Percentiles rank a stretch among this genome's conserved stretches.
phyloP scores from a whole-genome alignment of 2,797 vertebrate species.

The Synaphobranchus kaupii region DNA sequence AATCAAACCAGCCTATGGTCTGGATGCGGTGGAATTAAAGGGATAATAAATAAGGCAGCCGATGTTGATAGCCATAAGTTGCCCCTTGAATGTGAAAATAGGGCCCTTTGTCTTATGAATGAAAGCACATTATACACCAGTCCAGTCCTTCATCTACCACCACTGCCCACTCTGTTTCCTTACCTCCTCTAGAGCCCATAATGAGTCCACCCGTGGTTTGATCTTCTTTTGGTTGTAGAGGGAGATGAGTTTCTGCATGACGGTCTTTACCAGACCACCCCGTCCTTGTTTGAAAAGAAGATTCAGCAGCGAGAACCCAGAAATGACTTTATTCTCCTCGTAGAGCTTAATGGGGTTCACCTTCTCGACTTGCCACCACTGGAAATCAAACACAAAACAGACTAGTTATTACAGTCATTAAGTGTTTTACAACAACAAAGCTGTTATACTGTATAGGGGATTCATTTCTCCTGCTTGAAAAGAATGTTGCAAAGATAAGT shows the following conservation, averaged over 20 bases:
- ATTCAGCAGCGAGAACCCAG: slow-evolving; percentile 95
- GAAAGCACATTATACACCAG: background rate
- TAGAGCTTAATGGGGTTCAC: slow-evolving; percentile 98
- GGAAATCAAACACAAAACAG: slow-evolving; percentile 39
- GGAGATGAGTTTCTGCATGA: slow-evolving; percentile 88
- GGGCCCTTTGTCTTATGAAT: too few relatives aligned
- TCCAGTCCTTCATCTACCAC: background rate
- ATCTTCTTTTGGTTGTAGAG: slow-evolving; percentile 92
- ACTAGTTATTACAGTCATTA: background rate
- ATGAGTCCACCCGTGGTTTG: slow-evolving; percentile 92
- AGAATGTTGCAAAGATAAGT: background rate
- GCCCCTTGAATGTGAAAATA: too few relatives aligned
- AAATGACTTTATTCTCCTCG: slow-evolving; percentile 98
- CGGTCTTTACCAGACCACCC: slow-evolving; percentile 76
- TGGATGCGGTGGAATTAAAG: background rate
- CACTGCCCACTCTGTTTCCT: slow-evolving; percentile 24
- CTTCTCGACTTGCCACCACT: slow-evolving; percentile 99
- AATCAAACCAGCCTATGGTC: background rate
- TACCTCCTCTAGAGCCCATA: slow-evolving; percentile 99
- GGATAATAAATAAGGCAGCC: background rate
- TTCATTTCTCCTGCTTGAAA: background rate
- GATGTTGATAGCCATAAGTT: too few relatives aligned
- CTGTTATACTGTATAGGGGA: too few relatives aligned
- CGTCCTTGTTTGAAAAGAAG: slow-evolving; percentile 95
- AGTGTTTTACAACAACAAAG: background rate